Evolutionary conservation across 2,888 invertebrate genomes (phyloP).

Genomic region (Euzetes globulus): DNA sequence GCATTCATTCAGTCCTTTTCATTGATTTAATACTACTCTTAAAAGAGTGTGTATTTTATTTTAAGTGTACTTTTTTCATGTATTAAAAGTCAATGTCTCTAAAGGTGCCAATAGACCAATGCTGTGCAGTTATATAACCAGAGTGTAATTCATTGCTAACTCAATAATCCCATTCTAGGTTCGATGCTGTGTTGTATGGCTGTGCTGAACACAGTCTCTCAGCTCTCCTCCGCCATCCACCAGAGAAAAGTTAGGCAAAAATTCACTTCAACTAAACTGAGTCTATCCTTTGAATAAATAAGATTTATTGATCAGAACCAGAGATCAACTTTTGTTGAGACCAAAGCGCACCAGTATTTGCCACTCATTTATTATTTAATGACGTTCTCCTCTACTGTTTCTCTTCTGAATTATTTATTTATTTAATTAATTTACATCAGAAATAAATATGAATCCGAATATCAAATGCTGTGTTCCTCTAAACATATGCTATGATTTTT

Average conservation of each 20-base stretch:
- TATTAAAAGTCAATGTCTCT: not conserved
- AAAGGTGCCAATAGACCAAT: not conserved
- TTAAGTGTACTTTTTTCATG: not conserved
- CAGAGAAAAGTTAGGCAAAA: not conserved
- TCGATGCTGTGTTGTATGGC: not conserved
- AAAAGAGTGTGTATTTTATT: not conserved
- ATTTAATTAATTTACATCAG: slow-evolving; percentile 13
- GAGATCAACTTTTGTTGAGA: not conserved
- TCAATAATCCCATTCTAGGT: slow-evolving; percentile 12
- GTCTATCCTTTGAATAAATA: slow-evolving; percentile 6
- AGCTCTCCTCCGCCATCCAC: not conserved
- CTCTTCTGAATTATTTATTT: slow-evolving; percentile 6
- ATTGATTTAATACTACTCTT: not conserved
- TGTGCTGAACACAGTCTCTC: not conserved
- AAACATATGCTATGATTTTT: too few species aligned
- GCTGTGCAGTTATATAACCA: too few species aligned
- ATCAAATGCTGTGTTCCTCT: too few species aligned
- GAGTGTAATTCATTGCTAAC: slow-evolving; percentile 1
- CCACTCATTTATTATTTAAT: slow-evolving; percentile 9
- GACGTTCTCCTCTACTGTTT: not conserved
- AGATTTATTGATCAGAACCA: slow-evolving; percentile 3
- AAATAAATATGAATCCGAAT: too few species aligned
- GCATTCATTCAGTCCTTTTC: not conserved
- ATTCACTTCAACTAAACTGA: not conserved
- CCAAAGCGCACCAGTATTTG: not conserved